Evolutionary conservation across 64 coral and sea anemone genomes (phyloP), one percentile per base, ranked within the genome.

Genomic region (Pachyseris speciosa): DNA sequence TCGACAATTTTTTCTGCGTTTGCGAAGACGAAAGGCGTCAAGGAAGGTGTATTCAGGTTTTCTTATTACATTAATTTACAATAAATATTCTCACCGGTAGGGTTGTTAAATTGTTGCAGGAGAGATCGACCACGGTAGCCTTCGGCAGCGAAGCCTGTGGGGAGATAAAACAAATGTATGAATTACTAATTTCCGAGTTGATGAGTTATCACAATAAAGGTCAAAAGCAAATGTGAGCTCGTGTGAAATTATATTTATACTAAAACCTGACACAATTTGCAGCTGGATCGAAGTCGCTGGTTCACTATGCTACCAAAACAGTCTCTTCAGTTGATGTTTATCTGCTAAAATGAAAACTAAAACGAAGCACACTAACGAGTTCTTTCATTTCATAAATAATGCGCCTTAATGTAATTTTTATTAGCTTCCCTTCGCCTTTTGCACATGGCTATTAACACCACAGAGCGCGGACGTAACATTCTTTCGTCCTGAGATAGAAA

Each of bases 101-200:
- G 13, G 74, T 88, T 31, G 76, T 88, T 49, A 98, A 89, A 58
- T 71, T 94, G 55, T 94, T 98, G 31, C 88, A 87, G 3, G 96
- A 98, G 16, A 98, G 63, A 83, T 98, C 95, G 28, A 98, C 76
- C 3, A 93, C 74, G 7, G 86, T 94, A 10, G 95, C 95, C 53
- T 87, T 90, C 6, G 87, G 51, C 27, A 98, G 20, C 15, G 71
- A 53, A 15, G 80, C 95, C 95, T 98, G 40, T 13, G 37, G 60
- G 25, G 7, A 58, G 19, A 76, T 16, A 88, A 45, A 85, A 73
- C 36, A 31, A 79, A 51, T 12, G 30, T 11, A 34, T 17, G 48
- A 19, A 12, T 19, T 17, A 64, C 29, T 0, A 72, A 64, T 55
- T 40, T 60, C 7, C 20, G 1, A 59, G 20, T 45, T 6, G 43